Evolutionary conservation across 2,113 vertebrate species (phyloP), one percentile per base, ranked within the genome.

Genomic region (Fregata magnificens): DNA sequence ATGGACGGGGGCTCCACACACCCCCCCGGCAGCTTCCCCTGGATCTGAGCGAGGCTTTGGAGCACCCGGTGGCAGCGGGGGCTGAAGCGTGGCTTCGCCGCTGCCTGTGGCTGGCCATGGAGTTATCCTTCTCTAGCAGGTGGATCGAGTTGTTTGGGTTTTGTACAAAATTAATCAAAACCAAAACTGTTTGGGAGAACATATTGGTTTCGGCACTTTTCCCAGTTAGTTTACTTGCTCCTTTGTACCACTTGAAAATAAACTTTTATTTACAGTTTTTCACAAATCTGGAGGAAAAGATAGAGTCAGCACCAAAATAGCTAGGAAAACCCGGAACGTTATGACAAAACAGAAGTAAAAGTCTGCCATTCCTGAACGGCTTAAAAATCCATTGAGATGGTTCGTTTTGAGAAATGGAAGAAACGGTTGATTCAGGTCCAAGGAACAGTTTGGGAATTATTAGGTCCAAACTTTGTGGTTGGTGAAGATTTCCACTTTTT

Each of bases 1-100:
- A 3, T 0, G 10, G 45, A 7, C 4, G 1, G 29, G 45, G 20
- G 19, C 45, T 24, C 42, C 31, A 5, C 36, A 10, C 1, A 15
- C 4, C 7, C 10, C 21, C 55, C 65, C 0, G 0, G 42, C 59
- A 61, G 59, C 56, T 31, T 21, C 55, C 13, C 29, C 36, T 3
- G 20, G 12, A 7, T 11, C 26, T 25, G 56, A 17, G 28, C 1
- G 0, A 34, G 29, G 49, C 40, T 81, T 34, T 4, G 4, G 47
- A 63, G 62, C 47, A 5, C 6, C 10, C 7, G 3, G 52, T 6
- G 1, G 47, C 25, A 16, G 16, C 2, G 0, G 45, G 20, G 20
- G 20, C 42, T 29, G 36, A 24, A 49, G 32, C 40, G 22, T 11
- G 45, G 25, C 36, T 80, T 22, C 4, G 7, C n/a, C 13, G 1